Evolutionary conservation across 2,888 invertebrate species (phyloP), one percentile per base, ranked within the genome.

Genomic region (Ypsolopha sequella): DNA sequence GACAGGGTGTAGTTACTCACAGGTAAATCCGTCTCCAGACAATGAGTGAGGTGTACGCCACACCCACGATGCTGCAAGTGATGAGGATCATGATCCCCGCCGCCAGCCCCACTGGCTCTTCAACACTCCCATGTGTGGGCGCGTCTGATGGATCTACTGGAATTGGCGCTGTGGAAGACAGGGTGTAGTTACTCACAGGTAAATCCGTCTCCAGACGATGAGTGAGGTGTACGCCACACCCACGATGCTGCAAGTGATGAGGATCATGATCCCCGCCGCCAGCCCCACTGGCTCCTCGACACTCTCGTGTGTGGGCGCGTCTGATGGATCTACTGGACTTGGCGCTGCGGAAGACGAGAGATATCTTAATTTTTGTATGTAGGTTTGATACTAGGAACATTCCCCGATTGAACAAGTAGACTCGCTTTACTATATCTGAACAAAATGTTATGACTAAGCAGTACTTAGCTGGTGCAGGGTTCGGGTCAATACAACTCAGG

Each of bases 11-110:
- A 13, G n/a, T n/a, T 41, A 76, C 80, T 78, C 55, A 86, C 85
- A 86, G 58, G 59, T 84, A 84, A 68, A 80, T 76, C 61, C 80
- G 65, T 58, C 82, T 71, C 84, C 82, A 86, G 6, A 84, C 74
- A 43, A 86, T 68, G 52, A 86, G 78, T 0, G 73, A 68, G 10
- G 74, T 72, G 67, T 86, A 86, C 1, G 80, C 81, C 56, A 81
- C 57, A 54, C 73, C 72, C 6, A 85, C 79, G 56, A 86, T 75
- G 58, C 67, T 73, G 66, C 76, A 77, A 1, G 84, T 85, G 56
- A 80, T 71, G 24, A 76, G 65, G 4, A 85, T 72, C 84, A 85
- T 84, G 61, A 86, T 78, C 34, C 76, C 81, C 0, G 84, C 85
- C 0, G 82, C 84, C 4, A 70, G 64, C 6, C 77, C 80, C 35